Evolutionary conservation across 2,888 invertebrate genomes (phyloP), one percentile per base, ranked within the genome.

Genomic region (Ormyrus nitidulus): DNA sequence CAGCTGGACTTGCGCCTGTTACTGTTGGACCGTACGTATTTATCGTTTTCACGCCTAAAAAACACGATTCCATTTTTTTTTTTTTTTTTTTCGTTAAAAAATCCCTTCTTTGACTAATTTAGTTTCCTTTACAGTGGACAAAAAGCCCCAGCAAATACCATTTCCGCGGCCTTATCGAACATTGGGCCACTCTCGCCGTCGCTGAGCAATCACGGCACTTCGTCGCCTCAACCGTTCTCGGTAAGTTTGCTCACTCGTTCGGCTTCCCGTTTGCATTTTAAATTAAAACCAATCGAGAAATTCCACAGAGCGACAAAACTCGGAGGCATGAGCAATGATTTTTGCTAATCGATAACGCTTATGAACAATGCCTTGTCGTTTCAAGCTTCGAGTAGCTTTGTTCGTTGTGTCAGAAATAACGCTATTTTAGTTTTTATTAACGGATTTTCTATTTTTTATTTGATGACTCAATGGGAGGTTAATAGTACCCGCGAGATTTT

Each of bases 1-100:
- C 96, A 71, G 93, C 94, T 83, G 92, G 92, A 83, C 92, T 96
- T 84, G 94, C 95, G 83, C 96, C 97, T 68, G 93, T 96, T 84
- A 95, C 96, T 82, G 93, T 96, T 85, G 93, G 95, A 87, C 95
- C 96, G 96, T 96, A 92, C 95, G 96, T 94, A 49, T 11, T 58
- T 56, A 5, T 44, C 51, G 0, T 11, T 65, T 65, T 19, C 19
- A 19, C 19, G 19, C 19, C 19, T 1, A 19, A 2, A 19, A 19
- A 1, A 19, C 3, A 2, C 4, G 34, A 34, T 34, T 34, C 34
- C 34, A 34, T 2, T 34, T 34, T 4, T 34, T 34, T 34, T 34
- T 3, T 34, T 34, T 13, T 13, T 13, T 13, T 13, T 13, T 13
- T 34, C 3, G 1, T 34, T 34, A 34, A 34, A 34, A 34, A 2